phyloP scores from a whole-genome alignment of 2,888 invertebrate species.

The Parelbella ahira region DNA sequence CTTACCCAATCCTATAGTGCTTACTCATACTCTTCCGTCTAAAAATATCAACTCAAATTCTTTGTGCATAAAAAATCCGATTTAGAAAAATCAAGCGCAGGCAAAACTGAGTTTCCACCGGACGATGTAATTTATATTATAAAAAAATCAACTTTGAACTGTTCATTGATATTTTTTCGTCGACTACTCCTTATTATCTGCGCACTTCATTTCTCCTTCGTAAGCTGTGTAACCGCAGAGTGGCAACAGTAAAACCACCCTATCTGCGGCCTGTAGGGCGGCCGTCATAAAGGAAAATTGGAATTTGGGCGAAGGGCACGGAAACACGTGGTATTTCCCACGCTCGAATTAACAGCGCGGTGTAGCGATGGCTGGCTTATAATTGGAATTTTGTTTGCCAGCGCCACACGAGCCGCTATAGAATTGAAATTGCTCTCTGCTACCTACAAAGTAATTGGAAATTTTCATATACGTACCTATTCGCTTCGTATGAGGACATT shows the following conservation, averaged over 20 bases:
- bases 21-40: no score
- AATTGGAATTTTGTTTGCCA: slow-evolving; percentile 59
- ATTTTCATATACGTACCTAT: slow-evolving; percentile 1
- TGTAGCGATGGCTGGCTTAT: slow-evolving; percentile 43
- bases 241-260: slow-evolving; percentile 31
- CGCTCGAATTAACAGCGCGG: slow-evolving; percentile 46
- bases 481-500: slow-evolving; percentile 4
- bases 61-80: no score
- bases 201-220: slow-evolving; percentile 25
- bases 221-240: slow-evolving; percentile 30
- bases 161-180: no score
- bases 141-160: no score
- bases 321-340: slow-evolving; percentile 50
- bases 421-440: slow-evolving; percentile 24
- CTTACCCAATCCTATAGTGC: no score
- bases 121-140: no score
- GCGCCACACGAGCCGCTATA: slow-evolving; percentile 5
- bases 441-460: slow-evolving; percentile 22
- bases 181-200: slow-evolving; percentile 9
- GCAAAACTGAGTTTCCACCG: no score
- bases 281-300: slow-evolving; percentile 62
- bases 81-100: no score
- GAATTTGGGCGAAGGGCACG: slow-evolving; percentile 44
- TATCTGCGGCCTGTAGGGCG: slow-evolving; percentile 18
- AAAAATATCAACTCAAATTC: no score